Base-by-base conservation (phyloP, 2,888 invertebrate genomes). In the Cabera pusaria region DNA sequence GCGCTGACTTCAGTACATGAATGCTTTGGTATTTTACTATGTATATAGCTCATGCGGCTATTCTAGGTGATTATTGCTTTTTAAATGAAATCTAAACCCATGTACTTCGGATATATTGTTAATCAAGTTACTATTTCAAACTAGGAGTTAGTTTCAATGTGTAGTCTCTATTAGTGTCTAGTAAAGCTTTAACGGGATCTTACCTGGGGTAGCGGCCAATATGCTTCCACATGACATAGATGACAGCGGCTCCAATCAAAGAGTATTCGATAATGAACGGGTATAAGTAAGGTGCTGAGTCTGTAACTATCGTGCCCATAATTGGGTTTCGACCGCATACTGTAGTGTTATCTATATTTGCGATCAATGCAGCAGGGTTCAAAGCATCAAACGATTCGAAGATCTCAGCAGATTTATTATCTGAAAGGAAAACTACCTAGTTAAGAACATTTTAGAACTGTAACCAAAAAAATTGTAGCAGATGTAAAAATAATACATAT, bases 201-300 rank as follows among this genome's bases (percentile, higher is more conserved):
- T 84, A 94, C 92, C 94, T 94, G 29, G 97, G 95, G 83, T 96
- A 94, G 71, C 95, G 93, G 39, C 97, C 97, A 76, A 97, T 97
- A 72, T 96, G 96, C 72, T 96, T 95, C 98, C 98, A 98, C 96
- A 98, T 98, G 32, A 97, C 96, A 76, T 97, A 98, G 64, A 98
- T 94, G 20, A 98, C 97, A 31, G 97, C 97, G 28, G 98, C 97
- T 8, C 97, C 97, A 66, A 98, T 97, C 51, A 98, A 89, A 47
- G 97, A 97, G 85, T 98, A 98, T 75, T 98, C 97, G 64, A 98
- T 96, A 66, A 97, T 97, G 82, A 98, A 98, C 0, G 98, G 98
- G 84, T 96, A 98, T 29, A 98, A 90, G 78, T 97, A 98, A 0
- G 98, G 98, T 5, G 98, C 96, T 0, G 98, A 95, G 71, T 97